These are phyloP conservation scores for Helicorthomorpha holstii DNA, from an alignment of 1,140 invertebrate genomes.

Conservation along the genomic window DNA sequence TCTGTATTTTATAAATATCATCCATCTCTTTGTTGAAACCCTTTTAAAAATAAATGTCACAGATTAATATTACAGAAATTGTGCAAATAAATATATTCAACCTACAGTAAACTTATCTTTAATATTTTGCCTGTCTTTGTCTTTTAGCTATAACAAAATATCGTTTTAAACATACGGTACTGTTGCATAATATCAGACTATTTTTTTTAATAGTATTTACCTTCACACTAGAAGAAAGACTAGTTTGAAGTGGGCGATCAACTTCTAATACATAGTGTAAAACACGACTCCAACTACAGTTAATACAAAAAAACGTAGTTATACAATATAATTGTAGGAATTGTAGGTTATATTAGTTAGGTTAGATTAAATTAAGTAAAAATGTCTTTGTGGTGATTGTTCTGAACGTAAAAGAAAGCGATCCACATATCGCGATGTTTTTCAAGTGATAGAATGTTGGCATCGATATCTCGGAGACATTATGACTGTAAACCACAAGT, in stretches of 20 bases:
- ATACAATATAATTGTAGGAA: no score
- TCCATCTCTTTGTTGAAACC: slow-evolving; percentile 91
- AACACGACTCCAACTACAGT: slow-evolving; percentile 61
- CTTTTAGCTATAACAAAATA: slow-evolving; percentile 42
- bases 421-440: no score
- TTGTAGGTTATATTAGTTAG: not conserved
- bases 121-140: slow-evolving; percentile 73
- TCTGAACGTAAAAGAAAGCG: no score
- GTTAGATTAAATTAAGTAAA: not conserved
- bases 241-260: slow-evolving; percentile 27
- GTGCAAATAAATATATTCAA: slow-evolving; percentile 14
- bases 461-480: no score
- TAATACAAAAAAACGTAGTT: not conserved
- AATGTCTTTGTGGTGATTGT: no score
- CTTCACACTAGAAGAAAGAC: slow-evolving; percentile 12
- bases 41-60: slow-evolving; percentile 25
- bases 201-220: slow-evolving; percentile 12
- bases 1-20: slow-evolving; percentile 64
- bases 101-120: slow-evolving; percentile 82
- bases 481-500: no score
- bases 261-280: slow-evolving; percentile 45
- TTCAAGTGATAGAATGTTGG: no score
- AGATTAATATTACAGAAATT: not conserved
- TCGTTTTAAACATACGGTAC: not conserved
- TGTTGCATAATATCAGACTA: not conserved